These are phyloP conservation scores for Hypomecis atomaria DNA, from an alignment of 2,888 invertebrate species.

Conservation along the genomic window DNA sequence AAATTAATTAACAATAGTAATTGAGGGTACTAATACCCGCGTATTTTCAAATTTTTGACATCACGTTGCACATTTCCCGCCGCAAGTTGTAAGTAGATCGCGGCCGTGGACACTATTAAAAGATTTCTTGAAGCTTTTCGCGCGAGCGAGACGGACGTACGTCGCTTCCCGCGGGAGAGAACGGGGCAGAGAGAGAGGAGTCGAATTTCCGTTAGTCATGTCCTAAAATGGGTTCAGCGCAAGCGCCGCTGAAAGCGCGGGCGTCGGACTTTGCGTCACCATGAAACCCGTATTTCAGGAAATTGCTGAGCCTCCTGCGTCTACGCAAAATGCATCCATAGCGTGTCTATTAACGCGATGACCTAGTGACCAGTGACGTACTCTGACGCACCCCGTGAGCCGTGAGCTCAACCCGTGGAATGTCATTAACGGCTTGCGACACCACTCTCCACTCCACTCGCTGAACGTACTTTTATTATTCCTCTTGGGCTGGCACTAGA, in stretches of 20 bases:
- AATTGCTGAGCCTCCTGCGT: constrained; percentile 64
- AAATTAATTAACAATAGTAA: constrained; percentile 28
- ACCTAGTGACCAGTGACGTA: constrained; percentile 67
- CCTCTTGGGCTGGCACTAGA: constrained; percentile 43
- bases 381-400: constrained; percentile 73
- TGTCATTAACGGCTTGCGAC: constrained; percentile 78
- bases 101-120: constrained; percentile 86
- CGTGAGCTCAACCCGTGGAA: constrained; percentile 68
- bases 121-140: constrained; percentile 84
- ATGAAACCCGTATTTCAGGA: constrained; percentile 82
- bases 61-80: constrained; percentile 76
- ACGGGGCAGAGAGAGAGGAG: constrained; percentile 81
- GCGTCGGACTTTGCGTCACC: constrained; percentile 82
- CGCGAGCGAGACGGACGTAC: constrained; percentile 76
- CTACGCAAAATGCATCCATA: constrained; percentile 69
- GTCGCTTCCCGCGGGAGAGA: constrained; percentile 76
- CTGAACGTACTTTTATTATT: constrained; percentile 56
- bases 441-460: constrained; percentile 54
- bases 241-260: constrained; percentile 85
- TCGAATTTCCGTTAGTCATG: constrained; percentile 89
- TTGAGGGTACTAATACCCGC: constrained; percentile 50
- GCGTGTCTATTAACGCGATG: constrained; percentile 57
- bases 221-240: constrained; percentile 89
- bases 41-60: constrained; percentile 42
- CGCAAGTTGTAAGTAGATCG: constrained; percentile 83